Conservation (phyloP, 2,888 invertebrate species). For the Cordilura impudica region DNA sequence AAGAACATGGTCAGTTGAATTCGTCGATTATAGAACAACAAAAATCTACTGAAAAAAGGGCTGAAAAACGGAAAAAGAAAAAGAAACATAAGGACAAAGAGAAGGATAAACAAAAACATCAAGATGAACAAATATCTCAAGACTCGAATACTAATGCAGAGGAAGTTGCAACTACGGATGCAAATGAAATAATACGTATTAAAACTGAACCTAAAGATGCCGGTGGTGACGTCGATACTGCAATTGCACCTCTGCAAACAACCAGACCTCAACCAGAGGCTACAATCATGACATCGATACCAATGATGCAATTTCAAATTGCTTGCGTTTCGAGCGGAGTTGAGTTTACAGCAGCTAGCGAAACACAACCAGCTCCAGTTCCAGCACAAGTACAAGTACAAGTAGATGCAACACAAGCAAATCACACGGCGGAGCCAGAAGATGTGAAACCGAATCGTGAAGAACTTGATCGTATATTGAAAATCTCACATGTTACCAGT, state of each 20-base stretch:
- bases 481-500: conserved; percentile 72
- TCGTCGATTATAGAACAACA: conserved; percentile 74
- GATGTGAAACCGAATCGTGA: conserved; percentile 74
- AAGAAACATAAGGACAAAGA: conserved; percentile 72
- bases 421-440: conserved; percentile 36
- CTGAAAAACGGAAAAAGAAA: conserved; percentile 71
- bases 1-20: conserved; percentile 76
- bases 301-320: conserved; percentile 70
- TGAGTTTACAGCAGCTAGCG: conserved; percentile 52
- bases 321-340: conserved; percentile 69
- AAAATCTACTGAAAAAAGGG: conserved; percentile 63
- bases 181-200: conserved; percentile 63
- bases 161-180: not conserved
- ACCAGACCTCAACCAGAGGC: conserved; percentile 56
- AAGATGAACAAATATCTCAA: conserved; percentile 51
- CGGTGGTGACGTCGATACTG: conserved; percentile 7
- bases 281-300: conserved; percentile 72
- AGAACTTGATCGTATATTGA: conserved; percentile 72
- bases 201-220: conserved; percentile 69
- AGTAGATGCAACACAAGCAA: not conserved
- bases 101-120: conserved; percentile 59
- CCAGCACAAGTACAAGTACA: too few species aligned
- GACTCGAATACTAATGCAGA: conserved; percentile 26
- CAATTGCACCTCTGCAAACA: conserved; percentile 23
- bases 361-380: not conserved